Base-by-base conservation (phyloP, 2,113 vertebrate genomes). In the Callopanchax toddi region DNA sequence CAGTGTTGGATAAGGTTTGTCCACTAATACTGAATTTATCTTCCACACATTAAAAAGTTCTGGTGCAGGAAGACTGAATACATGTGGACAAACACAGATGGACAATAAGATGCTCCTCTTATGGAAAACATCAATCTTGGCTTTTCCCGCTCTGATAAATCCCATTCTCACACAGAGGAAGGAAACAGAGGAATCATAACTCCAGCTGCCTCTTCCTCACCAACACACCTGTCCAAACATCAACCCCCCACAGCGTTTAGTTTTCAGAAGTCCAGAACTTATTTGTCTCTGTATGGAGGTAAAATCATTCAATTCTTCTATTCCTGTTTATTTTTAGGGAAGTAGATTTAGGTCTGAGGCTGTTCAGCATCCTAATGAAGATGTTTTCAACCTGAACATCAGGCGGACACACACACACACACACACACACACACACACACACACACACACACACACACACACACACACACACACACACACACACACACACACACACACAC, bases 131-230 rank as follows among this genome's bases (percentile, higher is more conserved):
- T 73, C 60, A 67, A 26, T 21, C 34, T 53, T 62, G 50, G 66
- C 69, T 71, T 69, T 65, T 72, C 67, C 82, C 60, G 85, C 78
- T 78, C 83, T 81, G 49, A 76, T 18, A 84, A 85, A 81, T 82
- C 73, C 82, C 65, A 25, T 57, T 73, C 64, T 44, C 50, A 72
- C 60, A 68, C 71, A 66, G 65, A 72, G 50, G 46, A 9, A 26
- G 6, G 15, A 42, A 23, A 4, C 25, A 55, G 52, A 73, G 66
- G 55, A 84, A 74, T 42, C 51, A 72, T 12, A 63, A 71, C 51
- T 64, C 75, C 68, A 76, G 75, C 80, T 83, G 70, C 74, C 82
- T 82, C 67, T 64, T 75, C 66, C 34, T 62, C 46, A 8, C n/a
- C 43, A 43, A 67, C 68, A 49, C 70, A 79, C 74, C 84, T 74